phyloP scores from a whole-genome alignment of 2,888 invertebrate genomes.

The Abrostola triplasia region DNA sequence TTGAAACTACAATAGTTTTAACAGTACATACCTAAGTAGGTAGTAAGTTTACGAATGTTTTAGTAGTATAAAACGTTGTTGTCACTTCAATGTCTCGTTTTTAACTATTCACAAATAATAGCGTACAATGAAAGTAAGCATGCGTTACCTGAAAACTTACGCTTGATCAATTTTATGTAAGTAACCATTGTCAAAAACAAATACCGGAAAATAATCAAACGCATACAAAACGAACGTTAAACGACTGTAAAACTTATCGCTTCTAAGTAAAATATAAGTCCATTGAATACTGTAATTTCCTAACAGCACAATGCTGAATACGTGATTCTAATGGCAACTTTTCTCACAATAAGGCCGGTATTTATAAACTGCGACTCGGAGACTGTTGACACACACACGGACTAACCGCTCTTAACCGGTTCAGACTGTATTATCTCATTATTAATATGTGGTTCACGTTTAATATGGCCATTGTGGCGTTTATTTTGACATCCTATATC shows the following conservation, averaged over 20 bases:
- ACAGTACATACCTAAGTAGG: too few species aligned
- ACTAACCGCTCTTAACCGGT: conserved; percentile 62
- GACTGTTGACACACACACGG: conserved; percentile 58
- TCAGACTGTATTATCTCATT: conserved; percentile 37
- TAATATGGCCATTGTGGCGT: conserved; percentile 18
- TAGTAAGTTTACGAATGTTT: too few species aligned
- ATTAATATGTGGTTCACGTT: conserved; percentile 33
- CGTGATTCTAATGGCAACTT: conserved; percentile 63
- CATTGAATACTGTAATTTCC: conserved; percentile 34
- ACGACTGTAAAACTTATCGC: conserved; percentile 16
- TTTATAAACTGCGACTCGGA: conserved; percentile 68
- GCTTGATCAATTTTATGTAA: background rate
- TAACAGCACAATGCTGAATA: conserved; percentile 60
- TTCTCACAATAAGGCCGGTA: conserved; percentile 66
- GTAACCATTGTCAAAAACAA: background rate
- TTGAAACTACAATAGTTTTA: too few species aligned
- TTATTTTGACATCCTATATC: conserved; percentile 21
- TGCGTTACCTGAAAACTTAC: too few species aligned
- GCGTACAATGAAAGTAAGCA: too few species aligned
- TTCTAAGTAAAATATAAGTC: conserved; percentile 38
- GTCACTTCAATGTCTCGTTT: too few species aligned
- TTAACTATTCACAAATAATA: too few species aligned
- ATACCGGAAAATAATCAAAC: conserved; percentile 3
- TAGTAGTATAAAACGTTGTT: too few species aligned
- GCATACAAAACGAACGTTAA: background rate